These are phyloP conservation scores for Perodicticus potto DNA, from an alignment of 2,797 vertebrate genomes.

Conservation along the genomic window DNA sequence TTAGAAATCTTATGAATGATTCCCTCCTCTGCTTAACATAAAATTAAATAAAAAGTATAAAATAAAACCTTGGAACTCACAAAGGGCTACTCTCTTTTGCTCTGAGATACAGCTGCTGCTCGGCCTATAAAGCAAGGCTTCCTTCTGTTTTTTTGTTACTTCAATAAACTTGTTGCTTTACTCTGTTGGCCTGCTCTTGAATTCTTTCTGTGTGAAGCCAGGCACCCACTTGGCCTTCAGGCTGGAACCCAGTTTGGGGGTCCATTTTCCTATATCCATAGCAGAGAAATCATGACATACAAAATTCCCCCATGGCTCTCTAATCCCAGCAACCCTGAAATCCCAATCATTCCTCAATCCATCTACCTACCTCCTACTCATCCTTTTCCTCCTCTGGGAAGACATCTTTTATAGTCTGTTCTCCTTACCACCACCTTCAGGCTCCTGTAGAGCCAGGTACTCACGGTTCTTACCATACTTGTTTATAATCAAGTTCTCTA, in stretches of 20 bases:
- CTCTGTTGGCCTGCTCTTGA: neutral
- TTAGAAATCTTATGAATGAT: neutral
- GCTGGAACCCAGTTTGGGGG: neutral
- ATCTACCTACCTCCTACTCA: neutral
- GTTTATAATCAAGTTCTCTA: neutral
- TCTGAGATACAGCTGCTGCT: neutral
- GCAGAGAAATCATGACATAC: neutral
- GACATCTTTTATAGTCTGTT: neutral
- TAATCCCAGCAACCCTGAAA: neutral
- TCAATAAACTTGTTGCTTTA: neutral
- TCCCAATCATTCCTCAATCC: neutral
- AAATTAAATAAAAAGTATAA: neutral
- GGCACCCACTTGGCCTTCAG: neutral
- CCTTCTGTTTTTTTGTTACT: neutral
- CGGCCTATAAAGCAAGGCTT: neutral
- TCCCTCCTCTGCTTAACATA: neutral
- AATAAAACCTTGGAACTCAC: neutral
- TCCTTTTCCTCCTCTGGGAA: slow-evolving; percentile 20
- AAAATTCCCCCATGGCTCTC: neutral
- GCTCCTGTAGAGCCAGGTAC: neutral
- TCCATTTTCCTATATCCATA: neutral
- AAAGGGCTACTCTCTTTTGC: neutral
- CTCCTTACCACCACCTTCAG: neutral
- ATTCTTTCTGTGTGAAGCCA: neutral
- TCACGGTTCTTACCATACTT: neutral